Evolutionary conservation across 2,797 vertebrate genomes (phyloP), one percentile per base, ranked within the genome.

Genomic region (Pitangus sulphuratus): DNA sequence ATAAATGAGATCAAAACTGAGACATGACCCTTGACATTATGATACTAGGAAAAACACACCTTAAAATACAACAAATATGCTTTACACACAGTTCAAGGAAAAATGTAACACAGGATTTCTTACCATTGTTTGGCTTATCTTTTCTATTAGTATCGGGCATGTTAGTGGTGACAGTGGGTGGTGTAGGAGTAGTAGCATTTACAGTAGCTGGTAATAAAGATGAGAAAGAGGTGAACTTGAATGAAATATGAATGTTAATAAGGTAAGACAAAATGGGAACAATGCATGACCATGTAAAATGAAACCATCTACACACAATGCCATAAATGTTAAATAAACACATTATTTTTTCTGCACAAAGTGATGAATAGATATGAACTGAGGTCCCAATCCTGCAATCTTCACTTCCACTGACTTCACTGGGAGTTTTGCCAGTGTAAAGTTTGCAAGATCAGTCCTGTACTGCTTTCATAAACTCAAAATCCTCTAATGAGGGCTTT

Each of bases 91-190:
- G 75, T 75, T 96, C 75, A 97, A 96, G 95, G 71, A 97, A 92
- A 97, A 98, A 98, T 95, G 94, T 94, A 97, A 97, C 93, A 96
- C 85, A 90, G 95, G 68, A 95, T 97, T 97, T 98, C 98, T 99
- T 98, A 99, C 98, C 98, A 98, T 98, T 94, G 87, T 96, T 97
- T 98, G 96, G 96, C 90, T 97, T 98, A 98, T 95, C 93, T 80
- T 97, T 96, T 98, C 98, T 98, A 93, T 98, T 99, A 99, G 98
- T 99, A 98, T 98, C 98, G 15, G 98, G 98, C 97, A 98, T 98
- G 98, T 99, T 99, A 99, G 98, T 99, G 98, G 96, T 98, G 98
- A 98, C 98, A 98, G 89, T 98, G 97, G 98, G 97, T 98, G 98
- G 54, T 98, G 98, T 95, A 97, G 98, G 87, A 98, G 98, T 97